phyloP scores from a whole-genome alignment of 37 sponge, comb jelly and placozoan species.

The Hexactinellida sp. region DNA sequence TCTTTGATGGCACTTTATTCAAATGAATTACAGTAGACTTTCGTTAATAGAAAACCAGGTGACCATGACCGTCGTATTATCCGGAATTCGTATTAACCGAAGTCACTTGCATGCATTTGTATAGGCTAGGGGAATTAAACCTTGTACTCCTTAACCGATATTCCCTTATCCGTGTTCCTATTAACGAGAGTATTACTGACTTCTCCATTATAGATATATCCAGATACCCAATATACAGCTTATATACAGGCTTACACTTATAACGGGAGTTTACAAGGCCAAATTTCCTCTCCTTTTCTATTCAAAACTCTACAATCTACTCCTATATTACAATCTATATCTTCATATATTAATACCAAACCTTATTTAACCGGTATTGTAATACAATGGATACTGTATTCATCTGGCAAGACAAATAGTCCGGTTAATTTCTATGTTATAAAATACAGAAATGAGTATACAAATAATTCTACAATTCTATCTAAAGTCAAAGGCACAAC shows the following conservation, averaged over 20 bases:
- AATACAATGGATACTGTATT: not conserved
- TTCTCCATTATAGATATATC: slow-evolving; percentile 15
- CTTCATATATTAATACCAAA: not conserved
- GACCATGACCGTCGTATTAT: too few relatives aligned
- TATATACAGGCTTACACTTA: not conserved
- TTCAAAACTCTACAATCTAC: not conserved
- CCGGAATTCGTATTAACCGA: too few relatives aligned
- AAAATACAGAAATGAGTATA: not conserved
- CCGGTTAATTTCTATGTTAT: not conserved
- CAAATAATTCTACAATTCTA: not conserved
- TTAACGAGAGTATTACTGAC: too few relatives aligned
- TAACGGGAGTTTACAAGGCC: not conserved
- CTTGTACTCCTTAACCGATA: too few relatives aligned
- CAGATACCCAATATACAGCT: not conserved
- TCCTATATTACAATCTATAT: not conserved
- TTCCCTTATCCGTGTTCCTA: too few relatives aligned
- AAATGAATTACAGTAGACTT: too few relatives aligned
- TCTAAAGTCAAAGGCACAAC: not conserved
- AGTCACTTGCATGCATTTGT: too few relatives aligned
- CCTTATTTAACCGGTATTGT: not conserved
- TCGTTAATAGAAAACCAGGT: too few relatives aligned
- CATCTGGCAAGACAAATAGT: not conserved
- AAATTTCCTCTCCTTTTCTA: not conserved
- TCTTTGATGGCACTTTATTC: too few relatives aligned
- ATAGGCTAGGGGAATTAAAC: too few relatives aligned